Conservation (phyloP, 35 echinoderm and acorn worm species). For the Diadema setosum region DNA sequence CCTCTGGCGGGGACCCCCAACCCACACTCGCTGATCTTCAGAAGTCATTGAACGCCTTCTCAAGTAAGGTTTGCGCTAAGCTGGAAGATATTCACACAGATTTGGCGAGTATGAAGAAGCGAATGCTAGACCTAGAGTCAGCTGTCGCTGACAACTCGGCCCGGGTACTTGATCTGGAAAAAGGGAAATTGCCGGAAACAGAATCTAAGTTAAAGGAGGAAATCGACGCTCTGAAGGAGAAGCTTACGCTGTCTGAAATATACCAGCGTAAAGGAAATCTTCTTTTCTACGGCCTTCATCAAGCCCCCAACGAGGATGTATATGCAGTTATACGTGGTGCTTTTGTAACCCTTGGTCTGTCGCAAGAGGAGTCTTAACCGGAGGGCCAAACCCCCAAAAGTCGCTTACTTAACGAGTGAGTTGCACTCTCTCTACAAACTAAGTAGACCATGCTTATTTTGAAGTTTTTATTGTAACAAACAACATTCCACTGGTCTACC, state of each 20-base stretch:
- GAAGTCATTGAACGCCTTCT: background rate
- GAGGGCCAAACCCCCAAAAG: too few relatives aligned
- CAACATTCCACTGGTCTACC: too few relatives aligned
- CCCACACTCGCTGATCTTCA: background rate
- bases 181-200: background rate
- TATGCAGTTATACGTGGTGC: background rate
- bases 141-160: background rate
- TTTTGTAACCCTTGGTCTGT: background rate
- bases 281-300: background rate
- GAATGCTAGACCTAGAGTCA: background rate
- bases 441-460: too few relatives aligned
- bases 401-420: too few relatives aligned
- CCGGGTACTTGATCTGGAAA: background rate
- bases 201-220: background rate
- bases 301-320: background rate
- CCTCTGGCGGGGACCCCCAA: too few relatives aligned
- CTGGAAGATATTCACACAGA: background rate
- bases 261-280: background rate
- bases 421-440: too few relatives aligned
- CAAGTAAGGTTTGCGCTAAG: background rate
- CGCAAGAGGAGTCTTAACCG: background rate
- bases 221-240: background rate
- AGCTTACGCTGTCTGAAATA: background rate
- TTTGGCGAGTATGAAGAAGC: background rate
- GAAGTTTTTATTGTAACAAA: too few relatives aligned